phyloP scores from a whole-genome alignment of 2,888 invertebrate genomes.

The Timema cristinae region DNA sequence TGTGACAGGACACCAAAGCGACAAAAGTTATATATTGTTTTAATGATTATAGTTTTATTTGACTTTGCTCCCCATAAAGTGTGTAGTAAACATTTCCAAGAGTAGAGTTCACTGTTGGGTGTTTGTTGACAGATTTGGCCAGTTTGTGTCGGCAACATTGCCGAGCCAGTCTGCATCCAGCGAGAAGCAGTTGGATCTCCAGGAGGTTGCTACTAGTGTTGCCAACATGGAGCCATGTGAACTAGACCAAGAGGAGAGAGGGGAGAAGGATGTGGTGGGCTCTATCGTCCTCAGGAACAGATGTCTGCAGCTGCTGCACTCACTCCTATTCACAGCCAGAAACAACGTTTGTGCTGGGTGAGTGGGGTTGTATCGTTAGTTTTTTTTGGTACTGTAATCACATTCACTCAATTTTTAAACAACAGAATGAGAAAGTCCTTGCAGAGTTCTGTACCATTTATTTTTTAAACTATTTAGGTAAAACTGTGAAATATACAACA shows the following conservation, averaged over 20 bases:
- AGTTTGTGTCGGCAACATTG: conserved; percentile 87
- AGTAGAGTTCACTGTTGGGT: no score
- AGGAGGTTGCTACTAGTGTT: conserved; percentile 24
- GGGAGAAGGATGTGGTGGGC: conserved; percentile 49
- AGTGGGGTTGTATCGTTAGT: conserved; percentile 26
- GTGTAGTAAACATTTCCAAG: no score
- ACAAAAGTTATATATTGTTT: not conserved
- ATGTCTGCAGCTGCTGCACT: conserved; percentile 75
- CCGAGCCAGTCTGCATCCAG: conserved; percentile 49
- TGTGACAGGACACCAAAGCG: no score
- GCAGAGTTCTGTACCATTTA: no score
- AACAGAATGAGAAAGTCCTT: no score
- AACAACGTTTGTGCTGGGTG: conserved; percentile 58
- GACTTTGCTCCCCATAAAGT: no score
- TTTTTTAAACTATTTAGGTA: no score
- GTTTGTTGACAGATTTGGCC: conserved; percentile 64
- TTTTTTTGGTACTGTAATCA: no score
- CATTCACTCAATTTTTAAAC: no score
- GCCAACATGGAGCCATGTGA: conserved; percentile 20
- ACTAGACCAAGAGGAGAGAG: conserved; percentile 55
- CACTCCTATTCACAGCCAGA: conserved; percentile 70
- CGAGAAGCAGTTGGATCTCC: conserved; percentile 37
- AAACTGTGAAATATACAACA: no score
- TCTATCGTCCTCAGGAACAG: conserved; percentile 78
- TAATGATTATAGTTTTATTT: not conserved